Base-by-base conservation (phyloP, 2,113 vertebrate species). In the Archilochus colubris region DNA sequence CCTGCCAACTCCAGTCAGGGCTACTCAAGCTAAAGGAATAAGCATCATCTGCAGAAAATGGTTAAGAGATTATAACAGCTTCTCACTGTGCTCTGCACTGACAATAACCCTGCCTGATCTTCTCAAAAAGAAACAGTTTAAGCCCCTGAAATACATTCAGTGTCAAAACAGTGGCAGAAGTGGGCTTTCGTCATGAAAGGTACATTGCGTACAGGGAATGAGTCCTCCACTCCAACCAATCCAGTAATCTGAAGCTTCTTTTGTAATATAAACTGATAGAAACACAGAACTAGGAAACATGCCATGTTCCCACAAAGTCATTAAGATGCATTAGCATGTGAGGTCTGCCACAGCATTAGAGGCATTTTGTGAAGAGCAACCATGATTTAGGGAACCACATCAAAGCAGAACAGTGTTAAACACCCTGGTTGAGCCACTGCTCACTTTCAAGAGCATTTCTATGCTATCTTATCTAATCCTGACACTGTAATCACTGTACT, bases 371-470 rank as follows among this genome's bases (percentile, higher is more conserved):
- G 7, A 79, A 51, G 10, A 66, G 10, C 10, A 62, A 10, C 4
- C 0, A 0, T 11, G 12, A 67, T 30, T 55, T 74, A 19, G 7
- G 23, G 25, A 82, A 6, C 9, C 27, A 33, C 43, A 21, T 33
- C 15, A 7, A 12, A 82, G 31, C 21, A 59, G 36, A 50, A 33
- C 3, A 10, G 8, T 4, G 13, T 40, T 85, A 87, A 76, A 63
- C 6, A 79, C 4, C 6, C 38, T 3, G 4, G n/a, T 13, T 89
- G 58, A 43, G 15, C 16, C 61, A 19, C 36, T 61, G 7, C 36
- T 89, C 3, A 0, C 10, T 69, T 87, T 58, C 18, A n/a, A 91
- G 40, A 58, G 9, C 82, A 22, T 18, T 66, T 22, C 31, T 15
- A 51, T 15, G 12, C 9, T 74, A 43, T 25, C 83, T 89, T n/a